Evolutionary conservation across 2,888 invertebrate species (phyloP).

Genomic region (Spisula subtruncata): DNA sequence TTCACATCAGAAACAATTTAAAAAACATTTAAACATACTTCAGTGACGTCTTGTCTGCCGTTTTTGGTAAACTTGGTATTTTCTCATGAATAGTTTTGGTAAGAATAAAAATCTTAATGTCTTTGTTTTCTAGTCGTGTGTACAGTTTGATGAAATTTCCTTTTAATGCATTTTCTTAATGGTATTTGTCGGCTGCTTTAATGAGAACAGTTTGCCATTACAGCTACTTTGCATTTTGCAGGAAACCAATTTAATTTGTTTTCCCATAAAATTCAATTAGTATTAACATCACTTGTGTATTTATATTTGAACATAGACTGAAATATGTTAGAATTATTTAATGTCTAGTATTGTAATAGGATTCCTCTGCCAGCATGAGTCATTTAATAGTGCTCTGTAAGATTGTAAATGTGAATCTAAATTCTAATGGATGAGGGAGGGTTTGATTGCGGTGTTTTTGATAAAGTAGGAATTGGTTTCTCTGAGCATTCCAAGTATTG

Average conservation of each 20-base stretch:
- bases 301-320: background rate
- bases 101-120: background rate
- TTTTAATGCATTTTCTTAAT: background rate
- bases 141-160: background rate
- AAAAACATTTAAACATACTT: background rate
- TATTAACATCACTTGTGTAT: background rate
- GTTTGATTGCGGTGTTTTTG: background rate
- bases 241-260: slow-evolving; percentile 11
- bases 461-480: background rate
- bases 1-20: no score
- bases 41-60: background rate
- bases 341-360: background rate
- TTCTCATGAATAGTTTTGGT: background rate
- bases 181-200: background rate
- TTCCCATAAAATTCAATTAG: slow-evolving; percentile 11
- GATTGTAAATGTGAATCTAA: slow-evolving; percentile 1
- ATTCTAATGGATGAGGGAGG: background rate
- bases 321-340: background rate
- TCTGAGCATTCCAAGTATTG: background rate
- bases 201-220: background rate
- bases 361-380: background rate
- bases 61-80: no score
- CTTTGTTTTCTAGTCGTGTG: background rate
- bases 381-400: background rate
- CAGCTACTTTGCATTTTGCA: background rate